Base-by-base conservation (phyloP, 1,140 invertebrate species). In the Meloidogyne hapla region DNA sequence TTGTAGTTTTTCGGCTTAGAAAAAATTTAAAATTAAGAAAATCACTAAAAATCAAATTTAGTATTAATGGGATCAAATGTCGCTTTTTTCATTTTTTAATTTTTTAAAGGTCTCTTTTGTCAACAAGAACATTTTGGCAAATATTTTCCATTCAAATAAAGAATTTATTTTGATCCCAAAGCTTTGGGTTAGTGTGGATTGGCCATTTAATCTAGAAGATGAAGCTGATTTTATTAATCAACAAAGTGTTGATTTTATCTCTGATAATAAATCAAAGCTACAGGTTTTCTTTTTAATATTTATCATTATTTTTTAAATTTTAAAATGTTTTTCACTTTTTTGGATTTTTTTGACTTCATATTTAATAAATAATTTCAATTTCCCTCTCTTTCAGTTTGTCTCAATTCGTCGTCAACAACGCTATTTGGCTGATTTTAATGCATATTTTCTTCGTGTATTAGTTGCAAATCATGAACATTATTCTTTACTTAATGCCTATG, bases 401-500 rank as follows among this genome's bases (percentile, higher is more conserved):
- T 65, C 62, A 25, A 83, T 81, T 33, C 80, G 76, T 21, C 79
- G 26, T n/a, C 45, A 61, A 25, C 75, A 38, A 15, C 74, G n/a
- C 15, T 45, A 83, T 40, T 70, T 85, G 18, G 76, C 77, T 10
- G 80, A 82, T 64, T 85, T 85, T 73, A 79, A 77, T 38, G 77
- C 83, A 25, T 85, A 85, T 70, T 87, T 85, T 70, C 66, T 85
- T 56, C 79, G 84, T 33, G 79, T 85, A 25, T 69, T 85, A 13
- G 70, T 73, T 18, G 83, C 84, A 42, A 85, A 85, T 68, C 83
- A 79, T 83, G 77, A 84, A 25, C 83, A 83, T 21, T 85, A 85
- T 66, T 69, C 82, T 13, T 77, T 85, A n/a, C 48, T 84, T 12
- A 73, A 76, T 26, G 66, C 81, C 18, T 85, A 85, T 61, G 76